phyloP scores from a whole-genome alignment of 2,888 invertebrate species.

The Copidosoma aretas region DNA sequence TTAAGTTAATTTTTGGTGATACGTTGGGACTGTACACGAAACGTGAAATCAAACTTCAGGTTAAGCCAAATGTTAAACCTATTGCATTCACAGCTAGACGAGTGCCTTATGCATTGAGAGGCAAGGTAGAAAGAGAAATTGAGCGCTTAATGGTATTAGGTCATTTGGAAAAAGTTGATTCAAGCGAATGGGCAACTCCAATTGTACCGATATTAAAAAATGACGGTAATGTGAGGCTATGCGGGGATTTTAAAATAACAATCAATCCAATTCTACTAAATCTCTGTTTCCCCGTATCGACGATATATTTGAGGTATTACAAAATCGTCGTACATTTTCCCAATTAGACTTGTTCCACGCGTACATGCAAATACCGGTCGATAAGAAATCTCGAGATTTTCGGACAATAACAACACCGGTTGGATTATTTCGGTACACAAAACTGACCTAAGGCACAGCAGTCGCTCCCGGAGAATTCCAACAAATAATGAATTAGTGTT shows the following conservation, averaged over 20 bases:
- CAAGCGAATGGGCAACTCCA: constrained; percentile 16
- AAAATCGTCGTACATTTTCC: not conserved
- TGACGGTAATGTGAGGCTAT: constrained; percentile 10
- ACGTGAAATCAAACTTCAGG: too few relatives aligned
- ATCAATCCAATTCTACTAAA: not conserved
- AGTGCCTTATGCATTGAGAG: constrained; percentile 30
- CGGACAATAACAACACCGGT: constrained; percentile 25
- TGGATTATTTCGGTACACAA: constrained; percentile 32
- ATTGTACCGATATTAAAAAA: constrained; percentile 17
- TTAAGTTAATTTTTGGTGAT: too few relatives aligned
- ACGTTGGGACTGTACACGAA: too few relatives aligned
- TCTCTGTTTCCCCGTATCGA: too few relatives aligned
- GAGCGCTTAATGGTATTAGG: constrained; percentile 14
- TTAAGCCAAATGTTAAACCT: not conserved
- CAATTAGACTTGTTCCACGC: constrained; percentile 18
- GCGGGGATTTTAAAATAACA: constrained; percentile 7
- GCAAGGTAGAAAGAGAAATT: constrained; percentile 10
- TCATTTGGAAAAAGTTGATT: constrained; percentile 15
- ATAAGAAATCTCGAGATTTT: constrained; percentile 23
- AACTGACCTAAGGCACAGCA: constrained; percentile 21
- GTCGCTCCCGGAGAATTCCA: constrained; percentile 51
- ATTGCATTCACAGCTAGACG: constrained; percentile 24
- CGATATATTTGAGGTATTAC: too few relatives aligned
- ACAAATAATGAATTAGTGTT: constrained; percentile 46
- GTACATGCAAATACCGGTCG: constrained; percentile 30